Percentiles rank a stretch among this genome's conserved stretches.
Conservation (phyloP, 2,797 vertebrate genomes). For the Simalia tracyae region DNA sequence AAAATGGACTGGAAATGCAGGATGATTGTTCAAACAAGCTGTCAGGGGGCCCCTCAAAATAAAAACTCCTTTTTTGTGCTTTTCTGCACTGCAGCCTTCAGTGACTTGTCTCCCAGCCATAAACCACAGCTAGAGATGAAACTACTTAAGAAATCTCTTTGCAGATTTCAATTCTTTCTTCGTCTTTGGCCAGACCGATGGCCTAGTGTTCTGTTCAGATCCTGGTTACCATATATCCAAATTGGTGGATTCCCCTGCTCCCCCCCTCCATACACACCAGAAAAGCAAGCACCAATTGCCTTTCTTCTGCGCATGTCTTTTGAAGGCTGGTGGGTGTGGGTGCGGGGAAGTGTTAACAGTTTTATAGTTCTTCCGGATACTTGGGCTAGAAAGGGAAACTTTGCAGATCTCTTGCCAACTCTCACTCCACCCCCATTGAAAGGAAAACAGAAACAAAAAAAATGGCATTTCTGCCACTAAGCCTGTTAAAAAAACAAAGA, state of each 20-base stretch:
- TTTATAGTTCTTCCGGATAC: neutral
- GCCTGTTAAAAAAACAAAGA: neutral
- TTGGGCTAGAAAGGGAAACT: neutral
- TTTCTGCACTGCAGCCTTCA: neutral
- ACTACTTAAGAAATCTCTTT: neutral
- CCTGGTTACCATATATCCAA: neutral
- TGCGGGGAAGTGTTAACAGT: neutral
- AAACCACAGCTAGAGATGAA: neutral
- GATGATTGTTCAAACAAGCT: neutral
- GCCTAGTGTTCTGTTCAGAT: neutral
- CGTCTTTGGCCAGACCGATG: neutral
- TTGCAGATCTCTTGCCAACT: neutral
- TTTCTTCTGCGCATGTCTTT: neutral
- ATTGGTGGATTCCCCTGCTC: neutral
- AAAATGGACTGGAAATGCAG: neutral
- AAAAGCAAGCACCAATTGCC: neutral
- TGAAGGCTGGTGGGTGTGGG: neutral
- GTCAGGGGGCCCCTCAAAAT: neutral
- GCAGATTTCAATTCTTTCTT: neutral
- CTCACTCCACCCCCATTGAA: neutral
- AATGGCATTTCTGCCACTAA: neutral
- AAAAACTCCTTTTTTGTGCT: neutral
- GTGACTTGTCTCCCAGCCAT: neutral
- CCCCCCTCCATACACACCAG: neutral
- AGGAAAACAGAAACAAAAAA: neutral